These are phyloP conservation scores for Cheilinus undulatus DNA, from an alignment of 2,113 vertebrate genomes.

Conservation along the genomic window DNA sequence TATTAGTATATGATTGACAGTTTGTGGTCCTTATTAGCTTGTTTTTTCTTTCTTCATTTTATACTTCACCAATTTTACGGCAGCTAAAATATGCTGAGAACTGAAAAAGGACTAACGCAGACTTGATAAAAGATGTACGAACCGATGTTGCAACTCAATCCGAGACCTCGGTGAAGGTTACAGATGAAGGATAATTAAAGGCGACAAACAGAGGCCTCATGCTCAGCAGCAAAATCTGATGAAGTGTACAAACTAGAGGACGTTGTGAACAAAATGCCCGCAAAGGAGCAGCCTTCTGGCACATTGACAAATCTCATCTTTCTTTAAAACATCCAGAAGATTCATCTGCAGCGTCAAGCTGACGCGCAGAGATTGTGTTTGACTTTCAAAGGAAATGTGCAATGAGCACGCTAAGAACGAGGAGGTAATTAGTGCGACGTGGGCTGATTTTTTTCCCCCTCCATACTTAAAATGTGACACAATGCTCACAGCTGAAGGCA, in stretches of 20 bases:
- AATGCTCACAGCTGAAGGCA: slow-evolving; percentile 58
- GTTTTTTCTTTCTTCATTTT: neutral
- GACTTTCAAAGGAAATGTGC: slow-evolving; percentile 68
- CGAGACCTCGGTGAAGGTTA: neutral
- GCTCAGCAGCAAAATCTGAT: slow-evolving; percentile 46
- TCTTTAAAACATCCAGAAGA: slow-evolving; percentile 56
- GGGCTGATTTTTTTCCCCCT: slow-evolving; percentile 22
- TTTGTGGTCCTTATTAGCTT: too few species aligned
- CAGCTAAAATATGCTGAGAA: neutral
- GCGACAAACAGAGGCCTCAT: slow-evolving; percentile 28
- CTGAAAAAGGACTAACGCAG: neutral
- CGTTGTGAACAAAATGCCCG: slow-evolving; percentile 37
- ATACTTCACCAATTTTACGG: too few species aligned
- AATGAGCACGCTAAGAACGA: slow-evolving; percentile 35
- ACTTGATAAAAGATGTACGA: neutral
- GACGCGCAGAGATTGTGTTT: slow-evolving; percentile 60
- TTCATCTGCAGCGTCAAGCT: slow-evolving; percentile 50
- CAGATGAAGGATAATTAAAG: slow-evolving; percentile 30
- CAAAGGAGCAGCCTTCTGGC: slow-evolving; percentile 52
- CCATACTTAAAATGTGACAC: slow-evolving; percentile 50
- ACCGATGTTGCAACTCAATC: neutral
- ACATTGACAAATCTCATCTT: slow-evolving; percentile 53
- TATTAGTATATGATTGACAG: too few species aligned
- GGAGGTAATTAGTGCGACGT: slow-evolving; percentile 66
- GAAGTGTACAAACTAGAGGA: slow-evolving; percentile 44